Conservation (phyloP, 2,113 vertebrate genomes). For the Pogonocichla stellata region DNA sequence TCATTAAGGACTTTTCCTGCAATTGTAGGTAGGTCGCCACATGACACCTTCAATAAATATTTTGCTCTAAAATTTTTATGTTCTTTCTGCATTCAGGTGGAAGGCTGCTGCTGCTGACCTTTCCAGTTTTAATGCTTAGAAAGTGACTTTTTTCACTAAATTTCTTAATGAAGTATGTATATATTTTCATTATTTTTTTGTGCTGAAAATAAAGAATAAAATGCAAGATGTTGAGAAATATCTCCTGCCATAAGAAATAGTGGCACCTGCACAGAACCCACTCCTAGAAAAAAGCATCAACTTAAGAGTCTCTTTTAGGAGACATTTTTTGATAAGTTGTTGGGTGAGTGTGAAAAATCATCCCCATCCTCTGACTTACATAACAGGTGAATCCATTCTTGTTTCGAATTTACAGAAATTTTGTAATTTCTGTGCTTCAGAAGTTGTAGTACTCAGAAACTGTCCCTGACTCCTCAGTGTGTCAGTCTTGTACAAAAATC, state of each 20-base stretch:
- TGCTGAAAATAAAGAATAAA: neutral
- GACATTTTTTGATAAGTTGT: rapidly evolving
- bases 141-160: neutral
- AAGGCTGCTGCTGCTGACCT: neutral
- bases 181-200: neutral
- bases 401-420: neutral
- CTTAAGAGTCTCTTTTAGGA: neutral
- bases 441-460: neutral
- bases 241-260: neutral
- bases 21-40: neutral
- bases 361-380: neutral
- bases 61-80: neutral
- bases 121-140: neutral
- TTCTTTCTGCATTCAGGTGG: neutral
- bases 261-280: neutral
- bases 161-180: neutral
- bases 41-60: neutral
- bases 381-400: neutral
- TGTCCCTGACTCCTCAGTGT: neutral
- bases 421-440: neutral
- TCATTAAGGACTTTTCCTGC: neutral
- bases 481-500: neutral
- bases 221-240: neutral
- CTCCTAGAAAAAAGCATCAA: neutral
- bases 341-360: neutral